Evolutionary conservation across 2,888 invertebrate genomes (phyloP).

Genomic region (Crocallis elinguaria): DNA sequence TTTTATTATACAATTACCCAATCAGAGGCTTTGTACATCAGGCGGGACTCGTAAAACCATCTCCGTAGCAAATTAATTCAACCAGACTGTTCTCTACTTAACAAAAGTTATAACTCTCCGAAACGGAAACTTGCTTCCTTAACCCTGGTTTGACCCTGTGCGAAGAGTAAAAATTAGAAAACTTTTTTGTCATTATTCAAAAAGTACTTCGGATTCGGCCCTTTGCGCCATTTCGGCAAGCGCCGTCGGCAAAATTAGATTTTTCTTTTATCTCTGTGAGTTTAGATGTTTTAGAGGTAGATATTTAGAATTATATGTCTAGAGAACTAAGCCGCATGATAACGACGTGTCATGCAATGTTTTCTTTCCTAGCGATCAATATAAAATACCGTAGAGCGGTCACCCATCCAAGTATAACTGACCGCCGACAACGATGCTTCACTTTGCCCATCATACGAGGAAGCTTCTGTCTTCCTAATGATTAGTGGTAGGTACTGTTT

Average conservation of each 20-base stretch:
- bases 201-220: constrained; percentile 19
- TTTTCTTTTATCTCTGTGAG: constrained; percentile 5
- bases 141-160: constrained; percentile 11
- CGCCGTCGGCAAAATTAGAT: constrained; percentile 11
- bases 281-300: neutral
- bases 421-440: too few relatives aligned
- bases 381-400: too few relatives aligned
- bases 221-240: constrained; percentile 13
- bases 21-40: neutral
- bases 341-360: too few relatives aligned
- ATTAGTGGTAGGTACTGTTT: too few relatives aligned
- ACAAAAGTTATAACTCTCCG: constrained; percentile 12
- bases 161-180: constrained; percentile 40
- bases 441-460: too few relatives aligned
- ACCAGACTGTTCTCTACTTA: constrained; percentile 2
- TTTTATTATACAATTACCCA: too few relatives aligned
- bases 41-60: neutral
- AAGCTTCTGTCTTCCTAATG: too few relatives aligned
- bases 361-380: too few relatives aligned
- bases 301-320: neutral
- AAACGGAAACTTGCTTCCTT: constrained; percentile 9
- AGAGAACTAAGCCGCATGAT: neutral
- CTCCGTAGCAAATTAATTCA: constrained; percentile 12
- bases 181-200: constrained; percentile 42
- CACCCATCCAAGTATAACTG: too few relatives aligned